phyloP scores from a whole-genome alignment of 2,797 vertebrate genomes.

The Psittacula derbiana region DNA sequence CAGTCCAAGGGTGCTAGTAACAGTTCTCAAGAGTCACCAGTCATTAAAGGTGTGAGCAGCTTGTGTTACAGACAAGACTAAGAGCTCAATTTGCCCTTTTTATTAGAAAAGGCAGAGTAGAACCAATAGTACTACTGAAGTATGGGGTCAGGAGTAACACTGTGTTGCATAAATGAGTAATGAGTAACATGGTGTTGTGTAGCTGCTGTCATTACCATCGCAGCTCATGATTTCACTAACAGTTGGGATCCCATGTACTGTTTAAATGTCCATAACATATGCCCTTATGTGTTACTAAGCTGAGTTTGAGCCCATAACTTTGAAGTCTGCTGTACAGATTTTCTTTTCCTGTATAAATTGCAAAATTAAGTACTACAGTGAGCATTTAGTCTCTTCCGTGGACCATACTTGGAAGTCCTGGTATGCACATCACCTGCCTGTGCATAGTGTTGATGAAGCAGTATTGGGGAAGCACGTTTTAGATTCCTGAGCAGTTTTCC shows the following conservation, averaged over 20 bases:
- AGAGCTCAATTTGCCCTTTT: not conserved
- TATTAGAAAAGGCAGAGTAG: not conserved
- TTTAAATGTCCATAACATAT: not conserved
- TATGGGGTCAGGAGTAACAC: not conserved
- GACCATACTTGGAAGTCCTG: not conserved
- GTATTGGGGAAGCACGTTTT: too few species aligned
- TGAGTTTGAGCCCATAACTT: not conserved
- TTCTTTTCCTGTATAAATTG: not conserved
- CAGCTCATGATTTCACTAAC: not conserved
- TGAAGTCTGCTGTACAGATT: not conserved
- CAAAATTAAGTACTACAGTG: not conserved
- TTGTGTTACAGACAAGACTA: not conserved
- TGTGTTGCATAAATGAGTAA: not conserved
- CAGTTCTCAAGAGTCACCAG: not conserved
- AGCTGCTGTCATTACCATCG: not conserved
- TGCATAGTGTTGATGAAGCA: not conserved
- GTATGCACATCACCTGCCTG: fast-evolving
- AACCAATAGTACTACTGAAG: not conserved
- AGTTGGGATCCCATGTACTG: not conserved
- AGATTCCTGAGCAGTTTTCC: not conserved
- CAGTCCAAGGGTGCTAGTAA: not conserved
- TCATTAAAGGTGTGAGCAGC: not conserved
- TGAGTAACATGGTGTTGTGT: not conserved
- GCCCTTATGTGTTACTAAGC: not conserved
- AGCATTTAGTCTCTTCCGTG: fast-evolving